phyloP scores from a whole-genome alignment of 2,797 vertebrate genomes.

The Lacerta viridis region DNA sequence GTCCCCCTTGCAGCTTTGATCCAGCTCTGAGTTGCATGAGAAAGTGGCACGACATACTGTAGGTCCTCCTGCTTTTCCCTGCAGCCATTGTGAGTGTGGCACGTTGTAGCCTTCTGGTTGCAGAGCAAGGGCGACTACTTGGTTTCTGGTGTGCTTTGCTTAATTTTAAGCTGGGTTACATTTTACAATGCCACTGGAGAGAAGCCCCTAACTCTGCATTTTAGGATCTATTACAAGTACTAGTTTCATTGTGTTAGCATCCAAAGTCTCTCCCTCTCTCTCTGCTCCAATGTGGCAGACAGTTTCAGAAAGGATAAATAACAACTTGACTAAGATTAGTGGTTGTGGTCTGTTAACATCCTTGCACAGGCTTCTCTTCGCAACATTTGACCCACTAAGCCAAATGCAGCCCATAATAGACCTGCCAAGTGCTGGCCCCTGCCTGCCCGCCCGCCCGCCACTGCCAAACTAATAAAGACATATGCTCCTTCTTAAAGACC shows the following conservation, averaged over 20 bases:
- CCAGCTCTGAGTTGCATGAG: background rate
- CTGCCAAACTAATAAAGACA: background rate
- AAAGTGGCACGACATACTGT: too few species aligned
- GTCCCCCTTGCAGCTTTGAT: background rate
- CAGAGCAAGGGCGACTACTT: background rate
- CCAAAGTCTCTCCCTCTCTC: background rate
- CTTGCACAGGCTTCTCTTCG: background rate
- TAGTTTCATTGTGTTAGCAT: too few species aligned
- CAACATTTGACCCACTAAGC: background rate
- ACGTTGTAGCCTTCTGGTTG: background rate
- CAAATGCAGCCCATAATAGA: background rate
- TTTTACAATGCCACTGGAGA: background rate
- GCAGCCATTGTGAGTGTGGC: background rate
- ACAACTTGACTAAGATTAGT: background rate
- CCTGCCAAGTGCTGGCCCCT: background rate
- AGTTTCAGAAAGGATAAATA: conserved; percentile 1
- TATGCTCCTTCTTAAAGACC: background rate
- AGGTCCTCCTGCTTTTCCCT: background rate
- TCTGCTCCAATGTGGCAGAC: background rate
- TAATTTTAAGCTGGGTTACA: background rate
- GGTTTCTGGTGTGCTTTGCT: background rate
- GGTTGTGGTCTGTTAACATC: background rate
- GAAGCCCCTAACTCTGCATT: background rate
- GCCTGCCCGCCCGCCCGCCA: too few species aligned
- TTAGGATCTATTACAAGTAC: background rate